Evolutionary conservation across 2,888 invertebrate species (phyloP).

Genomic region (Quadroppia sp.): DNA sequence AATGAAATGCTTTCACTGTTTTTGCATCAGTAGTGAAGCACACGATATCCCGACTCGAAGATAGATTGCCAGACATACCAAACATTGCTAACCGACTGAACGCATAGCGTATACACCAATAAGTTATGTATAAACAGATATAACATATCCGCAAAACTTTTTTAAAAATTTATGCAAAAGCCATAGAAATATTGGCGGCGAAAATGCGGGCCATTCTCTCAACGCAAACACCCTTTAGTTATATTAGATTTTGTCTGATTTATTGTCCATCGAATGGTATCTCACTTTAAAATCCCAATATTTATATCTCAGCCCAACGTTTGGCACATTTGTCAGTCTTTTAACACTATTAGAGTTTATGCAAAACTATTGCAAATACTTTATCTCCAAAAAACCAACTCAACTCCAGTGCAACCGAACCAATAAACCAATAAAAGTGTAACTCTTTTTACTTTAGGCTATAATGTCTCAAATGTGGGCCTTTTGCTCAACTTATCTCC

Average conservation of each 20-base stretch:
- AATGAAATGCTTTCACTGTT: conserved; percentile 1
- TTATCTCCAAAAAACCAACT: conserved; percentile 36
- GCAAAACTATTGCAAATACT: conserved; percentile 30
- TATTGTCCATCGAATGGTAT: conserved; percentile 28
- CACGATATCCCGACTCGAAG: conserved; percentile 24
- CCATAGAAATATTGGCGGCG: background rate
- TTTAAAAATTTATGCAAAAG: conserved; percentile 32
- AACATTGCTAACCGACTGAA: conserved; percentile 15
- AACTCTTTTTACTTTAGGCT: conserved; percentile 38
- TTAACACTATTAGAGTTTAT: conserved; percentile 34
- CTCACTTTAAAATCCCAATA: conserved; percentile 31
- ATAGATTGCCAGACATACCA: conserved; percentile 32
- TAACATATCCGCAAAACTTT: background rate
- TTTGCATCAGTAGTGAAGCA: background rate
- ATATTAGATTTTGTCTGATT: conserved; percentile 36
- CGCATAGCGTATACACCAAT: background rate
- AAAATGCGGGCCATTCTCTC: background rate
- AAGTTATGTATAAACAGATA: background rate
- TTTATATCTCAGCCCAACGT: background rate
- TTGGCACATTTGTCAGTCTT: conserved; percentile 33
- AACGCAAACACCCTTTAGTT: conserved; percentile 1
- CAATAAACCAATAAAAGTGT: conserved; percentile 36
- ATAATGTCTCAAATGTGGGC: conserved; percentile 37
- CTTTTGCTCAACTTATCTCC: conserved; percentile 12
- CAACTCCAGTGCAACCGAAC: conserved; percentile 31